A percentile compares a stretch with the other conserved stretches of the same genome.
Evolutionary conservation across 53 echinoderm and acorn worm genomes (phyloP).

Genomic region (Mesocentrotus franciscanus): DNA sequence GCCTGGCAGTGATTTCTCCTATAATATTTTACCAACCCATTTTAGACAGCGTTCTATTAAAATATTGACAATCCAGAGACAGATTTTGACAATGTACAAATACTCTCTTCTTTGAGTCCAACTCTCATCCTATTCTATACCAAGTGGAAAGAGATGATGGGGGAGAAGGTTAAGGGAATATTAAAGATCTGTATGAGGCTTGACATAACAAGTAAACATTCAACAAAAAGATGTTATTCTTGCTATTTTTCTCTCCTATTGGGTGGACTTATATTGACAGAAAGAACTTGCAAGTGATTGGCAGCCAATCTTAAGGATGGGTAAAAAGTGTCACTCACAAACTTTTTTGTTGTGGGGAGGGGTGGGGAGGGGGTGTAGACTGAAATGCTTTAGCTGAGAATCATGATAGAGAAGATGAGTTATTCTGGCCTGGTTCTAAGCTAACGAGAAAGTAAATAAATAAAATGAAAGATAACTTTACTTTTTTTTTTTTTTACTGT

Average conservation of each 20-base stretch:
- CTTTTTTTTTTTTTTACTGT: too few relatives aligned
- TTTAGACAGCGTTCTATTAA: conserved; percentile 28
- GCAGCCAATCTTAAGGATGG: neutral
- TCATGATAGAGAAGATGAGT: too few relatives aligned
- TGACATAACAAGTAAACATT: conserved; percentile 65
- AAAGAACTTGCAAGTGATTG: conserved; percentile 5
- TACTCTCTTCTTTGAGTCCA: neutral
- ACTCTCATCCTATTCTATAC: neutral
- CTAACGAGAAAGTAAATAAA: too few relatives aligned
- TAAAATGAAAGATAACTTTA: too few relatives aligned
- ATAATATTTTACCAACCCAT: conserved; percentile 36
- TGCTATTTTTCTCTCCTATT: neutral
- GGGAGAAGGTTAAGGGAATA: neutral
- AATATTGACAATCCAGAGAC: conserved; percentile 48
- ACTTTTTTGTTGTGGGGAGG: neutral
- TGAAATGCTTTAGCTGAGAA: neutral
- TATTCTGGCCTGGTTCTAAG: too few relatives aligned
- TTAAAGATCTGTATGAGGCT: conserved; percentile 24
- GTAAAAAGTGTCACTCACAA: conserved; percentile 9
- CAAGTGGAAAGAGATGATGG: neutral
- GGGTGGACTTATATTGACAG: conserved; percentile 48
- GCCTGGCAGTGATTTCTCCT: conserved; percentile 9
- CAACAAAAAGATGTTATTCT: conserved; percentile 62
- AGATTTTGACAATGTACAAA: conserved; percentile 53
- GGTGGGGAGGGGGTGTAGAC: neutral